phyloP scores from a whole-genome alignment of 2,113 vertebrate genomes.

The Tetrax tetrax region DNA sequence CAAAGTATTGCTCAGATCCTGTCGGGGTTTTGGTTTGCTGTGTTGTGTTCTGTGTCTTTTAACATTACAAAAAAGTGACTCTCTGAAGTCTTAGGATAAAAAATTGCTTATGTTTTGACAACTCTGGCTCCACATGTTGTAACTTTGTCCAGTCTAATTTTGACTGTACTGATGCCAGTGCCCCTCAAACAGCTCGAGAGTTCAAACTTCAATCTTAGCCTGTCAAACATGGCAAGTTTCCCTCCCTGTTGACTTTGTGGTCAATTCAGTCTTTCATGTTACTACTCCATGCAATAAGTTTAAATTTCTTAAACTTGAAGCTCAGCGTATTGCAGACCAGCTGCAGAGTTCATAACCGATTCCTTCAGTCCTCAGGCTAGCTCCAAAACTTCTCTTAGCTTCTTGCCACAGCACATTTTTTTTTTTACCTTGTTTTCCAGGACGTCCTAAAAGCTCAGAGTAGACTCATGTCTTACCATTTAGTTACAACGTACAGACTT shows the following conservation, averaged over 20 bases:
- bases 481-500: not conserved
- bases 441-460: not conserved
- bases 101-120: not conserved
- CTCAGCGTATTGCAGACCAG: not conserved
- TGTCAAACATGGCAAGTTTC: not conserved
- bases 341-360: not conserved
- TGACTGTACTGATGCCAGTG: not conserved
- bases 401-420: not conserved
- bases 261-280: not conserved
- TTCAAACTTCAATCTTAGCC: not conserved
- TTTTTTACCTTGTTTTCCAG: not conserved
- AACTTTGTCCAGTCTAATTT: not conserved
- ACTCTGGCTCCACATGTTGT: not conserved
- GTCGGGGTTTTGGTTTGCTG: not conserved
- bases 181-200: not conserved
- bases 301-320: not conserved
- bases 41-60: not conserved
- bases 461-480: not conserved
- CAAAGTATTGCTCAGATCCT: not conserved
- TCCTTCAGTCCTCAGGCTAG: not conserved
- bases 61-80: not conserved
- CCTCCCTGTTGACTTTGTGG: not conserved
- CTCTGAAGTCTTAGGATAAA: not conserved
- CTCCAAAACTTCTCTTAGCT: not conserved
- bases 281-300: not conserved